Conservation (phyloP, 2,113 vertebrate genomes). For the Mungos mungo region DNA sequence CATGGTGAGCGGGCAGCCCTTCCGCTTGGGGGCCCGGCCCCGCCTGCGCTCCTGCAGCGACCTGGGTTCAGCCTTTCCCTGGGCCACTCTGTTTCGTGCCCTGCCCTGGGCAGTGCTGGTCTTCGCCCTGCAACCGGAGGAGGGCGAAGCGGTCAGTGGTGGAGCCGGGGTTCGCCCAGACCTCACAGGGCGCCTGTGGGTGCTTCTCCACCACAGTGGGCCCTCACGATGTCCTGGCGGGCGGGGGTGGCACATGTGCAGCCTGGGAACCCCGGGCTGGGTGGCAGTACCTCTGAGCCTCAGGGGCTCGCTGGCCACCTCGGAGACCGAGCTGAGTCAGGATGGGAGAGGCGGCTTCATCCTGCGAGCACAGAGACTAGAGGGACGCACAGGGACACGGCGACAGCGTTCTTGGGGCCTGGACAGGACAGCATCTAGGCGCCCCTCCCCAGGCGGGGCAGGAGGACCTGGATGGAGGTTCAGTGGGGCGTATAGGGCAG, state of each 20-base stretch:
- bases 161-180: not conserved
- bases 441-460: accelerated
- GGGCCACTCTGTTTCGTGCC: accelerated
- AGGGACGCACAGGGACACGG: accelerated
- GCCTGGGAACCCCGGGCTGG: accelerated
- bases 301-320: not conserved
- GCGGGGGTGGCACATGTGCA: accelerated
- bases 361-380: accelerated
- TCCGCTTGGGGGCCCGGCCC: too few species aligned
- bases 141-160: accelerated
- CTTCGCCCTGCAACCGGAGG: accelerated
- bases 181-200: accelerated
- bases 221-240: accelerated
- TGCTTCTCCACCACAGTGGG: not conserved
- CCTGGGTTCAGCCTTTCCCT: accelerated
- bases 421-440: not conserved
- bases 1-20: accelerated
- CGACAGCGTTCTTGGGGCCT: accelerated
- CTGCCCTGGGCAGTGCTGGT: accelerated
- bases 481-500: accelerated
- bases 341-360: accelerated
- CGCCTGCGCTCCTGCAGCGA: accelerated
- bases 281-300: not conserved
- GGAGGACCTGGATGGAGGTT: accelerated
- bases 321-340: accelerated